Conservation (phyloP, 2,113 vertebrate genomes). For the Callithrix jacchus region DNA sequence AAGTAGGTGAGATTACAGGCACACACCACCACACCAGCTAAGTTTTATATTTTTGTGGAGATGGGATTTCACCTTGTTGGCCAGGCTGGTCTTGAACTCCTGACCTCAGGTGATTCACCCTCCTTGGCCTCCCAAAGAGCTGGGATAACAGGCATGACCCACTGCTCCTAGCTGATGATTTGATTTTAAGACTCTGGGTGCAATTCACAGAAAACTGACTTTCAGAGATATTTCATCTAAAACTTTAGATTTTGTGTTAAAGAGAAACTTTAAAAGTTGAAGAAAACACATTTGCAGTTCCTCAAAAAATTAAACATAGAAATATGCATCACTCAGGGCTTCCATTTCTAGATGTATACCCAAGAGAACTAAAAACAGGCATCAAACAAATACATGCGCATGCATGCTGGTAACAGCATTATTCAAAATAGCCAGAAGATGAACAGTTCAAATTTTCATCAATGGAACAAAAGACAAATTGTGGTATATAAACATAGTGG, state of each 20-base stretch:
- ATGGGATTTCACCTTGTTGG: no score
- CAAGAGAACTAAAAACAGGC: not conserved
- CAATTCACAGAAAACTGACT: not conserved
- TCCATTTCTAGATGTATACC: not conserved
- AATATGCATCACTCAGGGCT: not conserved
- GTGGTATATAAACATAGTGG: not conserved
- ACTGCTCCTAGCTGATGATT: not conserved
- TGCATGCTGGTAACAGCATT: not conserved
- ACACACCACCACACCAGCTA: no score
- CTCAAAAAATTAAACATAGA: not conserved
- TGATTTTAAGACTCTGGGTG: not conserved
- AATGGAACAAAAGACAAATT: not conserved
- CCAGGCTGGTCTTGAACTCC: no score
- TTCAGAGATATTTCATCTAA: slow-evolving; percentile 34
- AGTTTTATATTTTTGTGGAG: no score
- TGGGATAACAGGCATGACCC: no score
- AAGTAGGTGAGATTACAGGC: no score
- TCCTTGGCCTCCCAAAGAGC: no score
- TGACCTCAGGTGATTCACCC: no score
- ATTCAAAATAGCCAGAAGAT: not conserved
- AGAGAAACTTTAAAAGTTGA: slow-evolving; percentile 40
- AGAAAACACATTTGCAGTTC: not conserved
- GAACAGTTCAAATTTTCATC: not conserved
- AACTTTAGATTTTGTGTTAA: slow-evolving; percentile 51
- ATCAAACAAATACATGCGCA: not conserved